Base-by-base conservation (phyloP, 2,797 vertebrate genomes). In the Ambastaia sidthimunki region DNA sequence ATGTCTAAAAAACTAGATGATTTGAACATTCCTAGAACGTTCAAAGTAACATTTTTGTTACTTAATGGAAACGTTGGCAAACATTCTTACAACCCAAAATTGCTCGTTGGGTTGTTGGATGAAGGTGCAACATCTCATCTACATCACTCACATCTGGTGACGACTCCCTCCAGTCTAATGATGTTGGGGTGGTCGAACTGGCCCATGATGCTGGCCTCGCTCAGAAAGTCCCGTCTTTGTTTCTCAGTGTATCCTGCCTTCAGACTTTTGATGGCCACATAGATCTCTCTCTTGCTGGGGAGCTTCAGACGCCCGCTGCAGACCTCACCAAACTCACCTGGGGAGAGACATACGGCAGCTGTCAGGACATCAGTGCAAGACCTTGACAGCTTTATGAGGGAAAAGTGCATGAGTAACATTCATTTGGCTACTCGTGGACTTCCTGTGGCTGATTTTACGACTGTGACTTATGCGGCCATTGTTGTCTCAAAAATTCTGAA, bases 171-270 rank as follows among this genome's bases (percentile, higher is more conserved):
- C 90, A 95, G 84, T 59, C 92, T 89, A 89, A 95, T 94, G 89
- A 94, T 94, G 89, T 94, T 94, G 0, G 93, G 93, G 48, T 94
- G 93, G 85, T 94, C 93, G 37, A 94, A 94, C 88, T 94, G 93
- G 74, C 93, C 93, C 93, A 94, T 94, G 90, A 94, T 94, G 86
- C 92, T 92, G 7, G 93, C 93, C 81, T 94, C 93, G 7, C 93
- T 93, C 85, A 94, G 88, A 86, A 94, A 94, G 88, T 94, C 93
- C 84, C 91, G 85, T 86, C 93, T 92, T 86, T 94, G 93, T 71
- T 94, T 93, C 87, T 94, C 94, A 0, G 92, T 93, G 84, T 94
- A 94, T 13, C 94, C 94, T 0, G 93, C 93, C 82, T 94, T 94
- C 81, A 94, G 88, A 74, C 93, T 94, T 89, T 94, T 94, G 87